A percentile compares a stretch with the other conserved stretches of the same genome.
Conservation (phyloP, 1,140 invertebrate genomes). For the Amphibalanus amphitrite region DNA sequence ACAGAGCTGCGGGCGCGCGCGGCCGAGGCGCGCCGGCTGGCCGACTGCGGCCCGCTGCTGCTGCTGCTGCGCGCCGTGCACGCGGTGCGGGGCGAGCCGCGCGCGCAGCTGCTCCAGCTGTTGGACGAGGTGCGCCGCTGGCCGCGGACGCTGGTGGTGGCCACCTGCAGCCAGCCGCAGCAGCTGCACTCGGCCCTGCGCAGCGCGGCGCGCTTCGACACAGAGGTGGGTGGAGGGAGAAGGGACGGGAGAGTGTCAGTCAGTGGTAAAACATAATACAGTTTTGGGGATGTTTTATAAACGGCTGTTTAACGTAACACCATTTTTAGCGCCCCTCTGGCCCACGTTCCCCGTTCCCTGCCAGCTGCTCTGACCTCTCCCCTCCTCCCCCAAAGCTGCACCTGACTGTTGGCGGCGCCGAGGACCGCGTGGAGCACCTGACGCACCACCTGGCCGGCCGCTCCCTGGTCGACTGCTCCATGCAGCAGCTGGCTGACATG, state of each 20-base stretch:
- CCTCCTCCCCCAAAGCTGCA: background rate
- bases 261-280: background rate
- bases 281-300: background rate
- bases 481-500: constrained; percentile 22
- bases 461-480: constrained; percentile 9
- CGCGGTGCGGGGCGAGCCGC: background rate
- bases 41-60: background rate
- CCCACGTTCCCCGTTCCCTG: background rate
- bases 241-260: background rate
- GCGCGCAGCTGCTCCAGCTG: background rate
- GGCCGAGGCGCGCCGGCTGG: background rate
- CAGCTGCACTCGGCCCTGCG: background rate
- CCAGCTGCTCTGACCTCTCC: too few species aligned
- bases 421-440: background rate
- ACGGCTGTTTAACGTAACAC: background rate
- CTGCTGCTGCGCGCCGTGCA: background rate
- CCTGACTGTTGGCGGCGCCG: background rate
- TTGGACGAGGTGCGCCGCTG: background rate
- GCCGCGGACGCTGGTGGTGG: background rate
- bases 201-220: background rate
- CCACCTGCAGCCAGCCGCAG: background rate
- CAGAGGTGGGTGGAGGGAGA: background rate
- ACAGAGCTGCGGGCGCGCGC: background rate
- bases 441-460: background rate
- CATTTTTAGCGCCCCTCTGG: background rate